Base-by-base conservation (phyloP, 2,113 vertebrate species). In the Toxotes chatareus region DNA sequence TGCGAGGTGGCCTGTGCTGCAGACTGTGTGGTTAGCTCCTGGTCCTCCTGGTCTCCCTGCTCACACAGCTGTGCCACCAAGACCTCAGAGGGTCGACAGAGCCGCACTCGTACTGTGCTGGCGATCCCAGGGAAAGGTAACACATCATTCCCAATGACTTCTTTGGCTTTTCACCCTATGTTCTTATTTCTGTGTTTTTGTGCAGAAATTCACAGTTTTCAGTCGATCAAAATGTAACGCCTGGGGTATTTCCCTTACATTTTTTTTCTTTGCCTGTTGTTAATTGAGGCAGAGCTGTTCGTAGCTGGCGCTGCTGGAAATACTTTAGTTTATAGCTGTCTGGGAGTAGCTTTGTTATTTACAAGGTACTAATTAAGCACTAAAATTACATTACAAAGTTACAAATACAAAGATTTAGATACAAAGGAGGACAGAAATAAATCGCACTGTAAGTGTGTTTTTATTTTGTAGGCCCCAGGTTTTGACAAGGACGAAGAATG, bases 41-140 rank as follows among this genome's bases (percentile, higher is more conserved):
- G 98, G 98, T 96, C 96, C 0, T 53, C 61, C 0, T 99, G 98
- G 98, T 97, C 97, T 1, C 36, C 92, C 0, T 99, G 98, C 87
- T 98, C 98, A 55, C 97, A 96, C 76, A 97, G 97, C 57, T 99
- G 98, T 82, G 95, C 96, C 80, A 94, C 90, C 82, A 98, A 95
- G 86, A 97, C 88, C 0, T 85, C 95, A 0, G 97, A 97, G 80
- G 98, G 98, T 23, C 95, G 89, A 59, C 98, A 99, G 63, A 98
- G 95, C 87, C 96, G 98, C 74, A 95, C 92, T 31, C 96, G 97
- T 34, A 94, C 91, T 14, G 91, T 99, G 79, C 79, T 99, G 81
- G 97, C 98, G 19, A 93, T 97, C 70, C 96, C 97, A 44, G 96
- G 96, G 0, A 95, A 97, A 94, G 98, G 98, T 99, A 85, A 85